Conservation (phyloP, 2,113 vertebrate genomes). For the Crotalus tigris region DNA sequence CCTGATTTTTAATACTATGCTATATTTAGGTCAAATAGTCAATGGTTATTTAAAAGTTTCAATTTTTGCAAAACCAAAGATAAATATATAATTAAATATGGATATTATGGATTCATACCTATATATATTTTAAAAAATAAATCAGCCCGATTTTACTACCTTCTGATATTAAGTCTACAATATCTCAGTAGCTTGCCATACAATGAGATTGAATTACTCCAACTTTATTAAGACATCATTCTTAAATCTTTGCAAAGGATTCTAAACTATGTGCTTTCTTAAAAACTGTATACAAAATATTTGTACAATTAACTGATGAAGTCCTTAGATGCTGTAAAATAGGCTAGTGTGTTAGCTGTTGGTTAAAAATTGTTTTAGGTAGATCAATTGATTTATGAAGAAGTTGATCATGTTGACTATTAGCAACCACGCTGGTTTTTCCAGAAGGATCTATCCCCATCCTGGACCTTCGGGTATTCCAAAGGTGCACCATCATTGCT, state of each 20-base stretch:
- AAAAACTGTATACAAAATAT: constrained; percentile 21
- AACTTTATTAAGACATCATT: constrained; percentile 3
- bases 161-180: constrained; percentile 19
- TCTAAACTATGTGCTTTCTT: constrained; percentile 13
- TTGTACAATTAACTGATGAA: not conserved
- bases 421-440: not conserved
- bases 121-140: constrained; percentile 5
- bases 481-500: not conserved
- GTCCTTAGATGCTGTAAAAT: not conserved
- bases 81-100: not conserved
- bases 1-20: constrained; percentile 7
- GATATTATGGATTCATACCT: constrained; percentile 11
- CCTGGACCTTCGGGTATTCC: not conserved
- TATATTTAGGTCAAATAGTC: constrained; percentile 3
- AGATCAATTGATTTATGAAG: not conserved
- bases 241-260: constrained; percentile 10
- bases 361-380: not conserved
- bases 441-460: not conserved
- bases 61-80: not conserved
- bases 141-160: constrained; percentile 27
- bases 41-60: not conserved
- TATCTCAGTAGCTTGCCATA: constrained; percentile 25
- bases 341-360: not conserved
- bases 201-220: constrained; percentile 35
- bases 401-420: not conserved